Evolutionary conservation across 2,797 vertebrate genomes (phyloP).

Genomic region (Tinamus major): DNA sequence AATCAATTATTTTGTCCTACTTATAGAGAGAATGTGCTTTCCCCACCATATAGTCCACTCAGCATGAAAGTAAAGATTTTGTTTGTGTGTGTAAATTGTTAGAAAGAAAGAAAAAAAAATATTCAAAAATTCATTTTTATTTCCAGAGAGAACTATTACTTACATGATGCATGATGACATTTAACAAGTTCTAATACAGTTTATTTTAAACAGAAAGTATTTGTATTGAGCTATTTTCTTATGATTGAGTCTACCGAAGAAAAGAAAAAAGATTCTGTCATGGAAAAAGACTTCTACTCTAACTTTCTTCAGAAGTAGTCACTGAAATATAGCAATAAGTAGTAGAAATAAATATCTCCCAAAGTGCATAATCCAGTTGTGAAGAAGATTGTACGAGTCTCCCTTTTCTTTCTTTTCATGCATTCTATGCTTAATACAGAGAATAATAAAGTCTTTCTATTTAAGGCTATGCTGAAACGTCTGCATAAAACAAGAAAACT

Average conservation of each 20-base stretch:
- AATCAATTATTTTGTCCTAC: not conserved
- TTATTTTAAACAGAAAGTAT: not conserved
- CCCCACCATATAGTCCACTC: not conserved
- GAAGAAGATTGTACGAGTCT: not conserved
- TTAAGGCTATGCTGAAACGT: not conserved
- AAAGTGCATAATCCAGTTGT: not conserved
- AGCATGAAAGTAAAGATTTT: not conserved
- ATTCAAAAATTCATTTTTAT: not conserved
- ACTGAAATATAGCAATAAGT: not conserved
- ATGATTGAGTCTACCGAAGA: not conserved
- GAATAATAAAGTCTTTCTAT: not conserved
- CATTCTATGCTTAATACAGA: not conserved
- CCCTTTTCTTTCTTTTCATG: not conserved
- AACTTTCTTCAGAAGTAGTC: not conserved
- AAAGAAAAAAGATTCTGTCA: not conserved
- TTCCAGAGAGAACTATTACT: not conserved
- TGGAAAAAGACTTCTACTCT: not conserved
- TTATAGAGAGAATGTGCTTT: not conserved
- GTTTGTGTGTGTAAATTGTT: not conserved
- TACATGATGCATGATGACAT: not conserved
- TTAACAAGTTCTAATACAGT: not conserved
- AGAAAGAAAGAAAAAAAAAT: not conserved
- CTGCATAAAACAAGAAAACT: not conserved
- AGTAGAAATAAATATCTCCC: conserved; percentile 19
- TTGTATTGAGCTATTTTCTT: not conserved